phyloP scores from a whole-genome alignment of 2,888 invertebrate genomes.

The Drosophila lutescens region DNA sequence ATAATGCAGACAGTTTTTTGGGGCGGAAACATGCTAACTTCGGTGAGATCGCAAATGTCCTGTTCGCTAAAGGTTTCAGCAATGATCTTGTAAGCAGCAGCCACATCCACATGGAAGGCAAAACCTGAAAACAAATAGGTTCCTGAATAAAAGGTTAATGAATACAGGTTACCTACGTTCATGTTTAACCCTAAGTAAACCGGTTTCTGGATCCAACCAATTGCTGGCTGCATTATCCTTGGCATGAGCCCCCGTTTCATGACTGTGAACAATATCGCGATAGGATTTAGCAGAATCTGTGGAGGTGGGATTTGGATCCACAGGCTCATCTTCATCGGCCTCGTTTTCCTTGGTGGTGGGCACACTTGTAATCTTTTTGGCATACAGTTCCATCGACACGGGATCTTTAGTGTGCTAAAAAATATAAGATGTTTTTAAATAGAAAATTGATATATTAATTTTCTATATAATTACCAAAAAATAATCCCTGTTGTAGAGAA shows the following conservation, averaged over 20 bases:
- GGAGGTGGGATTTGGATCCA: conserved; percentile 13
- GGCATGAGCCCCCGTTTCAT: conserved; percentile 76
- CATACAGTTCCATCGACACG: conserved; percentile 86
- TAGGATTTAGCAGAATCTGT: conserved; percentile 61
- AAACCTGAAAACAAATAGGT: conserved; percentile 84
- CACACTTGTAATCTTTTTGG: conserved; percentile 85
- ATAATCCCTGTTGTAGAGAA: conserved; percentile 87
- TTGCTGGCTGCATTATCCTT: conserved; percentile 82
- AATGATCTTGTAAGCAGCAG: conserved; percentile 89
- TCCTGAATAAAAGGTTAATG: too few species aligned
- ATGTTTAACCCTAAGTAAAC: conserved; percentile 86
- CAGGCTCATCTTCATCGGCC: conserved; percentile 44
- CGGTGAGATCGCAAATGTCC: conserved; percentile 88
- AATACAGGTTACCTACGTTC: conserved; percentile 83
- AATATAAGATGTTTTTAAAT: too few species aligned
- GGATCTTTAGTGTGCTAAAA: conserved; percentile 88
- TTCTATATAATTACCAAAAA: conserved; percentile 85
- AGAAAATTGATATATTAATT: accelerated
- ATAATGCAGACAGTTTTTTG: conserved; percentile 86
- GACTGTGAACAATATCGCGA: conserved; percentile 76
- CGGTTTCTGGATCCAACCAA: conserved; percentile 86
- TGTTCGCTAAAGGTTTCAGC: conserved; percentile 87
- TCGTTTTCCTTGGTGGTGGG: conserved; percentile 54
- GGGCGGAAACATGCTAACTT: conserved; percentile 87
- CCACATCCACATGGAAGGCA: conserved; percentile 89